Evolutionary conservation across 2,113 vertebrate genomes (phyloP).

Genomic region (Pluvialis apricaria): DNA sequence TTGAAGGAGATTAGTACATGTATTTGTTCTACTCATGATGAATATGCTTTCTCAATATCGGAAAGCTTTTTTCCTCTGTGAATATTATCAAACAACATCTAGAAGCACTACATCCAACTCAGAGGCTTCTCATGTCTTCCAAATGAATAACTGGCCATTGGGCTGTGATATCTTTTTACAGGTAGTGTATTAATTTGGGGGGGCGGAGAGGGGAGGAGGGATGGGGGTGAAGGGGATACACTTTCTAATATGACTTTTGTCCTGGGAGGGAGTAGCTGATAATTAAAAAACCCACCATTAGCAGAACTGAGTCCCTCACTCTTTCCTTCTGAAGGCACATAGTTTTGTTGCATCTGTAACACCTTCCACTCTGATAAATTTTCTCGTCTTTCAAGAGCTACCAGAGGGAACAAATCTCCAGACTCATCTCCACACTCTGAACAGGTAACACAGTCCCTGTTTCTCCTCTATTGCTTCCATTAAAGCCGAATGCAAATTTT

Average conservation of each 20-base stretch:
- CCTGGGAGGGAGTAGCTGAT: neutral
- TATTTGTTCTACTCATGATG: neutral
- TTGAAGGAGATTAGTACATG: neutral
- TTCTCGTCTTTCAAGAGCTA: neutral
- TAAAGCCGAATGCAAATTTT: neutral
- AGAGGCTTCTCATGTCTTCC: neutral
- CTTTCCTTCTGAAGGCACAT: neutral
- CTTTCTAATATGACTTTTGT: neutral
- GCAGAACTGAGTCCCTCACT: neutral
- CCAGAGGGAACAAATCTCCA: neutral
- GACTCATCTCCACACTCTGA: no score
- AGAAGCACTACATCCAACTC: neutral
- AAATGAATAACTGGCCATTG: neutral
- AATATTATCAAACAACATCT: neutral
- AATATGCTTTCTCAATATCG: neutral
- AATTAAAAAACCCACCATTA: neutral
- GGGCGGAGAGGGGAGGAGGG: accelerated
- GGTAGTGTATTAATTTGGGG: neutral
- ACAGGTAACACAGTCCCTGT: neutral
- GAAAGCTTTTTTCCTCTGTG: neutral
- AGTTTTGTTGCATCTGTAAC: neutral
- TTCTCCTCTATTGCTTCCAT: neutral
- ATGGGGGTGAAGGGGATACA: accelerated
- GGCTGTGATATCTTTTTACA: neutral
- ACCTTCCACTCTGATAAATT: neutral